A percentile compares a stretch with the other conserved stretches of the same genome.
Evolutionary conservation across 2,888 invertebrate species (phyloP).

Genomic region (Allygus modestus): DNA sequence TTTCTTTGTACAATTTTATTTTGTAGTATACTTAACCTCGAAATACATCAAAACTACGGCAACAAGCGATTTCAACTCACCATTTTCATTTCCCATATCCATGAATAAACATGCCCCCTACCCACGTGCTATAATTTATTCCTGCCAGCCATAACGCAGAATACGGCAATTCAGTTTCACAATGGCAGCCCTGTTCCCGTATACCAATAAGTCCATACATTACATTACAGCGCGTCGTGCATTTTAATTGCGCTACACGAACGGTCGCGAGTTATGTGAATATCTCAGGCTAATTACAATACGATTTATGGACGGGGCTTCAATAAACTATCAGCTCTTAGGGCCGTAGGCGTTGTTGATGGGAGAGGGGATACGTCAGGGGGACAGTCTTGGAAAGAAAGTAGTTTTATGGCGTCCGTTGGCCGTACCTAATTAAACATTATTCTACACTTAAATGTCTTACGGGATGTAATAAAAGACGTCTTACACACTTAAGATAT

Average conservation of each 20-base stretch:
- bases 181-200: slow-evolving; percentile 39
- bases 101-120: not conserved
- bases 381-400: not conserved
- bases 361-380: not conserved
- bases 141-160: slow-evolving; percentile 10
- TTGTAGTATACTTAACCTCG: no score
- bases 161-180: slow-evolving; percentile 42
- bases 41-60: no score
- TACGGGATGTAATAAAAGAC: no score
- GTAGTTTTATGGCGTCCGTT: not conserved
- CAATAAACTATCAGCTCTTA: slow-evolving; percentile 44
- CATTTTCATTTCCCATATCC: not conserved
- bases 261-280: slow-evolving; percentile 35
- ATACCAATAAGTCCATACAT: slow-evolving; percentile 55
- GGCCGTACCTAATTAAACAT: not conserved
- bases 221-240: slow-evolving; percentile 29
- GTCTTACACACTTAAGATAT: no score
- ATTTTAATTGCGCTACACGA: slow-evolving; percentile 45
- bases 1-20: no score
- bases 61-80: no score
- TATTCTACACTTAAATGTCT: no score
- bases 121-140: slow-evolving; percentile 2
- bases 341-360: not conserved
- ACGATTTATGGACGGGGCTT: slow-evolving; percentile 17
- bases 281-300: slow-evolving; percentile 50